Conservation (phyloP, 2,113 vertebrate genomes). For the Callopanchax toddi region DNA sequence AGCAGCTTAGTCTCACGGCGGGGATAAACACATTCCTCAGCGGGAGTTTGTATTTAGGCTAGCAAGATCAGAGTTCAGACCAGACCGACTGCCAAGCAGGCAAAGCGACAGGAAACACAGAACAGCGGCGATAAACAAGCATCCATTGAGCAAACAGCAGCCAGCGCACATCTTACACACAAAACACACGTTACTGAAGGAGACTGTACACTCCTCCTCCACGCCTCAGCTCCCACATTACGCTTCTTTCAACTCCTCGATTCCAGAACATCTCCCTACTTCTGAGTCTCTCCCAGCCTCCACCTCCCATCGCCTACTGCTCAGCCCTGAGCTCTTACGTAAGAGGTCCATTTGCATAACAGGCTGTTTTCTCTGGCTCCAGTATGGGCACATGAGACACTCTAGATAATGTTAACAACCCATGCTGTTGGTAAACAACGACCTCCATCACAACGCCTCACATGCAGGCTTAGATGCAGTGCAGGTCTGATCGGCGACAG, state of each 20-base stretch:
- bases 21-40: conserved; percentile 75
- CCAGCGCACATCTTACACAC: conserved; percentile 27
- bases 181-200: conserved; percentile 37
- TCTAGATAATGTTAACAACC: conserved; percentile 68
- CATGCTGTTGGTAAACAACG: conserved; percentile 67
- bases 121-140: conserved; percentile 57
- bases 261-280: conserved; percentile 58
- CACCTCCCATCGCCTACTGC: conserved; percentile 53
- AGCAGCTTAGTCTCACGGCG: conserved; percentile 68
- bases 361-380: conserved; percentile 68
- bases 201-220: conserved; percentile 61
- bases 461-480: conserved; percentile 21
- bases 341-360: conserved; percentile 77
- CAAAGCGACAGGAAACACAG: conserved; percentile 55
- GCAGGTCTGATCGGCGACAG: conserved; percentile 31
- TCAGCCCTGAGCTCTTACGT: conserved; percentile 69
- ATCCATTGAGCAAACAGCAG: conserved; percentile 45
- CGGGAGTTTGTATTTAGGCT: conserved; percentile 60
- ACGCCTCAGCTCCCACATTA: conserved; percentile 66
- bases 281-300: conserved; percentile 46
- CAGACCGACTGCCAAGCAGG: conserved; percentile 49
- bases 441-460: conserved; percentile 59
- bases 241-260: conserved; percentile 59
- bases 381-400: conserved; percentile 58
- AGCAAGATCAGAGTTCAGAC: conserved; percentile 69